phyloP scores from a whole-genome alignment of 2,113 vertebrate genomes.

The Polyodon spathula region DNA sequence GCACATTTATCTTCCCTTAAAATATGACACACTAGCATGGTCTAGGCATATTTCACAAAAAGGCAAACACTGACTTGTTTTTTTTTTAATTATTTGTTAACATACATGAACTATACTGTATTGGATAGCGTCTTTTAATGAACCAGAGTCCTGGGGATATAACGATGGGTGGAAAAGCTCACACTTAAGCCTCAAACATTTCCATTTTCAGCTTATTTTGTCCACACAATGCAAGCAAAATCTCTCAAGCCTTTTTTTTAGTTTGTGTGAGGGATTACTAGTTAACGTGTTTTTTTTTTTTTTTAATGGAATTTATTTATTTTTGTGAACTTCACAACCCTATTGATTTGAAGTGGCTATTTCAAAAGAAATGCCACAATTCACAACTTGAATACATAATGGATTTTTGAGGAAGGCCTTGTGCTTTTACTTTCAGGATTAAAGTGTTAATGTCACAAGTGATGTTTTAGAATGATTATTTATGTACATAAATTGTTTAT shows the following conservation, averaged over 20 bases:
- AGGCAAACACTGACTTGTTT: no score
- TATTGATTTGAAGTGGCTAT: neutral
- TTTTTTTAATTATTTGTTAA: no score
- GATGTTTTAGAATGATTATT: no score
- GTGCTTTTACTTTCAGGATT: no score
- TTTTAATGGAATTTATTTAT: neutral
- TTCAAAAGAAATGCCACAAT: neutral
- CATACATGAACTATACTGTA: no score
- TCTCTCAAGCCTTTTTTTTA: neutral
- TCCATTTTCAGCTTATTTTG: neutral
- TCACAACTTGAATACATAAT: neutral
- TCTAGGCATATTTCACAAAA: no score
- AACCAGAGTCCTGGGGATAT: neutral
- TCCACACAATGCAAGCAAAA: neutral
- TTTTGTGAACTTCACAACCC: slow-evolving; percentile 3
- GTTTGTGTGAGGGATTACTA: neutral
- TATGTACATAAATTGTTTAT: neutral
- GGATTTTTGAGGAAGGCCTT: neutral
- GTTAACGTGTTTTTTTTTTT: neutral
- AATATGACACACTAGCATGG: no score
- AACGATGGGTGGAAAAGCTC: neutral
- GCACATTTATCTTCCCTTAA: no score
- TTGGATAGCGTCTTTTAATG: neutral
- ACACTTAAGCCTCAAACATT: neutral
- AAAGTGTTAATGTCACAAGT: no score